Conservation (phyloP, 2,113 vertebrate species). For the Microcebus tavaratra region DNA sequence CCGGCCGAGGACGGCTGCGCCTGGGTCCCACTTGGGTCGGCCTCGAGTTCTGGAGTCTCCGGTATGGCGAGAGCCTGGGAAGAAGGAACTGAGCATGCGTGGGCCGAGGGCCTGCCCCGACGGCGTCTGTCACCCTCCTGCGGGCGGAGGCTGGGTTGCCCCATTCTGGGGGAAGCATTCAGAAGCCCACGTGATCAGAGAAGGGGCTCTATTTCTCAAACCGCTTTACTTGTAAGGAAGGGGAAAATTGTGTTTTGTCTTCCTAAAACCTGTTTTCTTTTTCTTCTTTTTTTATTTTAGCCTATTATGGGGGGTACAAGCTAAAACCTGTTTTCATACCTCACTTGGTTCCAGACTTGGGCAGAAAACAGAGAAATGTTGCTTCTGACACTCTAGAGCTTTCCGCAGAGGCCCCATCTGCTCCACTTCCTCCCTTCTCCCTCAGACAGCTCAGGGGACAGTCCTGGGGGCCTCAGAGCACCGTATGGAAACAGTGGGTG, state of each 20-base stretch:
- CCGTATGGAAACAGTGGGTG: not conserved
- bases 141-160: accelerated
- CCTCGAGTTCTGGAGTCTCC: accelerated
- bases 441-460: not conserved
- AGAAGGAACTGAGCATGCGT: not conserved
- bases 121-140: not conserved
- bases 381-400: not conserved
- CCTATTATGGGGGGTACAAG: no score
- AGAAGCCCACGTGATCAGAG: not conserved
- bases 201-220: not conserved
- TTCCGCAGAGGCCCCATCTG: not conserved
- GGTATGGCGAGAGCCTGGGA: accelerated
- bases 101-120: accelerated
- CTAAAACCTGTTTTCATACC: not conserved
- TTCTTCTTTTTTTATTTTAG: no score
- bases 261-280: not conserved
- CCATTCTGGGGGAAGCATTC: not conserved
- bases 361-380: not conserved
- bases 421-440: not conserved
- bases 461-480: not conserved
- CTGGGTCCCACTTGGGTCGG: no score
- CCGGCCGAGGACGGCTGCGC: accelerated
- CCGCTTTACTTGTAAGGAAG: not conserved
- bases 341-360: not conserved
- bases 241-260: not conserved